These are phyloP conservation scores for Agrotis segetum DNA, from an alignment of 2,888 invertebrate genomes.

Conservation along the genomic window DNA sequence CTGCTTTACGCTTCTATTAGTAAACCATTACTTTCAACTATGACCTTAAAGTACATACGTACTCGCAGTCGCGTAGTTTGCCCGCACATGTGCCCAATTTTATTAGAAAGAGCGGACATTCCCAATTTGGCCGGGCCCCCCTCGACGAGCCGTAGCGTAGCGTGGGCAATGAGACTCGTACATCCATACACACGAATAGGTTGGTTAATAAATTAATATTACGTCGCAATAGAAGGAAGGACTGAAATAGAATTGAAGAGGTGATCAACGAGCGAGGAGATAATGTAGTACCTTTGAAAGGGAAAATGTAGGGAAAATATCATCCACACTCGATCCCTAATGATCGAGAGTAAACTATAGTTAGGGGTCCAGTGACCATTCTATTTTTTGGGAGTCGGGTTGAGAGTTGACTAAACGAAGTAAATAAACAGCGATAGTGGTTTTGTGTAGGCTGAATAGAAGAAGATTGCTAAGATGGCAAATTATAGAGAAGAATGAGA, in stretches of 20 bases:
- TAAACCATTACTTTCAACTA: constrained; percentile 50
- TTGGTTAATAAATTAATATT: constrained; percentile 42
- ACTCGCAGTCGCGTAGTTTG: constrained; percentile 59
- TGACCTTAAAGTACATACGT: constrained; percentile 55
- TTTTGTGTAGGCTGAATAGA: too few relatives aligned
- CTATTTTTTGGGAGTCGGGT: too few relatives aligned
- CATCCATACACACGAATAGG: constrained; percentile 43
- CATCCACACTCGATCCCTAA: too few relatives aligned
- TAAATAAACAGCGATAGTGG: too few relatives aligned
- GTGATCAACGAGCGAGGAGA: constrained; percentile 11
- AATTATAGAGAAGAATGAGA: too few relatives aligned
- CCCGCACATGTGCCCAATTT: constrained; percentile 78
- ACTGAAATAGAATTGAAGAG: constrained; percentile 47
- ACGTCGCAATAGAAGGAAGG: constrained; percentile 38
- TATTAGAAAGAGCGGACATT: constrained; percentile 87
- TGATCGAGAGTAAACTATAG: too few relatives aligned
- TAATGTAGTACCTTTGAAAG: constrained; percentile 3
- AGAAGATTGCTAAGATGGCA: too few relatives aligned
- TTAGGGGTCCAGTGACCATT: too few relatives aligned
- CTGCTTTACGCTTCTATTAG: constrained; percentile 1
- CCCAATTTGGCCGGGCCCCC: constrained; percentile 83
- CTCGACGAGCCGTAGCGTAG: constrained; percentile 63
- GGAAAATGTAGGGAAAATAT: background rate
- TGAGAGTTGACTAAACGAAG: too few relatives aligned
- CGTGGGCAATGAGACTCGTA: constrained; percentile 65